phyloP scores from a whole-genome alignment of 2,888 invertebrate genomes.

The Aphrophora alni region DNA sequence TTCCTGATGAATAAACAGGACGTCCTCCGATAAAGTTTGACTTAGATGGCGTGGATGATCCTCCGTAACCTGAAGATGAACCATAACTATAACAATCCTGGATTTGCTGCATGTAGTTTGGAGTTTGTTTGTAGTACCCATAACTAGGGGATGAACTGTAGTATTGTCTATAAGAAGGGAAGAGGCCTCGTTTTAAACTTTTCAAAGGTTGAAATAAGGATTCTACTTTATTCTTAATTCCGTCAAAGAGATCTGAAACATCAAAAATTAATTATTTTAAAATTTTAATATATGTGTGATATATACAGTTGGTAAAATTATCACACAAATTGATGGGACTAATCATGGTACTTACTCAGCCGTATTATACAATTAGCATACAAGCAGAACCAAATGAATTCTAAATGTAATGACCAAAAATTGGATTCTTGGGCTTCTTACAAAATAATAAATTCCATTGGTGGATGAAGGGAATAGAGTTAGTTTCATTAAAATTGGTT shows the following conservation, averaged over 20 bases:
- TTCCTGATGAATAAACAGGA: neutral
- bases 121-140: neutral
- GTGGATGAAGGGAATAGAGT: no score
- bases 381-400: no score
- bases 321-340: no score
- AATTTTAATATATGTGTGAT: no score
- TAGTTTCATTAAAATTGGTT: no score
- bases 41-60: neutral
- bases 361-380: no score
- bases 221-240: neutral
- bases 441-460: no score
- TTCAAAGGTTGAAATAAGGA: neutral
- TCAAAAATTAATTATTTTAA: no score
- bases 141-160: neutral
- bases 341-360: no score
- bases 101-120: neutral
- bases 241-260: neutral
- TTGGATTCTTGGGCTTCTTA: no score
- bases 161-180: neutral
- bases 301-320: no score
- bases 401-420: no score
- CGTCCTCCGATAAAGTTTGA: neutral
- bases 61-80: neutral
- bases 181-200: neutral
- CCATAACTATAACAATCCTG: neutral